Evolutionary conservation across 2,113 vertebrate species (phyloP), one percentile per base, ranked within the genome.

Genomic region (Strix aluco): DNA sequence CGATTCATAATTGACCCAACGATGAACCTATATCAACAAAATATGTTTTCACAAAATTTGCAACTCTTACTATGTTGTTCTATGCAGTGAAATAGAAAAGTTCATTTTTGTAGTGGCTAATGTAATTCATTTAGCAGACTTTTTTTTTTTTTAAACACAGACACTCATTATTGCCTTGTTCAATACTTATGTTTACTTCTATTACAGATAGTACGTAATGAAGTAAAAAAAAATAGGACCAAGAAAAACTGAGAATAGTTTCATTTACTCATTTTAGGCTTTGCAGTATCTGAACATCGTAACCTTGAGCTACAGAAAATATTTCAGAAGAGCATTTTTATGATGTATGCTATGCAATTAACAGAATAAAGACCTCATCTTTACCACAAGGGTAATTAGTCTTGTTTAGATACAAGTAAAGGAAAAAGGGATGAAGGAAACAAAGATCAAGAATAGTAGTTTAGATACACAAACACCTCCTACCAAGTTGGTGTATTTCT

Each of bases 1-100:
- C 8, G 99, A 99, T 95, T 99, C 99, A 78, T 99, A 99, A 96
- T 99, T 99, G 61, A 99, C 99, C 99, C 99, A 99, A 9, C 99
- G 99, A 97, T 99, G 99, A 91, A 99, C 99, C 99, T 99, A 62
- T 18, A 80, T 79, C 18, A 63, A 96, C 47, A 70, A 90, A 66
- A 81, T 5, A 16, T 13, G 66, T 80, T 88, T 83, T 85, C 58
- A 83, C 30, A 81, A 74, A 61, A 63, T 62, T 55, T 84, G 8
- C 57, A 75, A 57, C 74, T 78, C 44, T 80, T 70, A 46, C 20
- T 42, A 9, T 25, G 13, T n/a, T 67, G 7, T 38, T 74, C 49
- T 57, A 61, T 4, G 22, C 49, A 81, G 57, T 71, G 58, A 88
- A 93, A 95, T 5, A 84, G 27, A 78, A 94, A 94, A 81, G 40